These are phyloP conservation scores for Eulithis testata DNA, from an alignment of 2,888 invertebrate genomes.

Conservation along the genomic window DNA sequence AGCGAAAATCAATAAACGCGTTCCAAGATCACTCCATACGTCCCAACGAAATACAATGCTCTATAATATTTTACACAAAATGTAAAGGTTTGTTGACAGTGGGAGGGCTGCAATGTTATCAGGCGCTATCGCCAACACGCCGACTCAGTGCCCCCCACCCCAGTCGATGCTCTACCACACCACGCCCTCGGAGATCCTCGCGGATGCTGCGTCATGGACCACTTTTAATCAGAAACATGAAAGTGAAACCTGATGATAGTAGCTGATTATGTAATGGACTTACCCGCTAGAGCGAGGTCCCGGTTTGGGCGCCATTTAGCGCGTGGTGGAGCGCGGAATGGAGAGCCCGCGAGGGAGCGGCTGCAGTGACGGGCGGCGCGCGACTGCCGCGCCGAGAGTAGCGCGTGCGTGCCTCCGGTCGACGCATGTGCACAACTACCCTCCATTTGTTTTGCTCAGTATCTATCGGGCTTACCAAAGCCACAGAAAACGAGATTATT, in stretches of 20 bases:
- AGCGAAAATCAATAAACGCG: constrained; percentile 75
- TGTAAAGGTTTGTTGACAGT: constrained; percentile 79
- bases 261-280: constrained; percentile 58
- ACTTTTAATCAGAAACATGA: constrained; percentile 30
- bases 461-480: constrained; percentile 58
- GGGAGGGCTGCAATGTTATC: constrained; percentile 73
- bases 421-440: constrained; percentile 72
- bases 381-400: constrained; percentile 61
- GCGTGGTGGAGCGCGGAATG: constrained; percentile 66
- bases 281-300: constrained; percentile 76
- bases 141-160: constrained; percentile 65
- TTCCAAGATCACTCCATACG: constrained; percentile 53
- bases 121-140: constrained; percentile 70
- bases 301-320: constrained; percentile 79
- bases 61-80: constrained; percentile 40
- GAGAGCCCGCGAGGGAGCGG: constrained; percentile 53
- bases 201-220: constrained; percentile 70
- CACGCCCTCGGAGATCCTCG: constrained; percentile 71
- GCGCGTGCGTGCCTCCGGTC: constrained; percentile 65
- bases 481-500: constrained; percentile 77
- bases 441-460: constrained; percentile 75
- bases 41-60: constrained; percentile 1
- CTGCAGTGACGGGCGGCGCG: constrained; percentile 70
- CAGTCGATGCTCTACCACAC: constrained; percentile 57
- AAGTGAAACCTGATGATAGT: constrained; percentile 19